These are phyloP conservation scores for Luehdorfia chinensis DNA, from an alignment of 1,140 invertebrate species.

Conservation along the genomic window DNA sequence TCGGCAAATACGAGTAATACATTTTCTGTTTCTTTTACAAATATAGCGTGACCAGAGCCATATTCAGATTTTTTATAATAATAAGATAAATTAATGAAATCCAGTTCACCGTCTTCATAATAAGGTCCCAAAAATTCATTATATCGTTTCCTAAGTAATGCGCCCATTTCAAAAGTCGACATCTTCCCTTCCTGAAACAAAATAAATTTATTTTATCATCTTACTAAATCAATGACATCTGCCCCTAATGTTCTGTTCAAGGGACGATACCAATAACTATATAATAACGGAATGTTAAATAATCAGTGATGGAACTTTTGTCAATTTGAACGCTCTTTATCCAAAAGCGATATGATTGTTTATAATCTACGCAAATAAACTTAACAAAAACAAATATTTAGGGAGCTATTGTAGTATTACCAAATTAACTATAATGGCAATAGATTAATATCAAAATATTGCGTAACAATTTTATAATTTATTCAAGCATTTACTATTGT, in stretches of 20 bases:
- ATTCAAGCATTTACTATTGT: too few species aligned
- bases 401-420: too few species aligned
- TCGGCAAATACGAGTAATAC: too few species aligned
- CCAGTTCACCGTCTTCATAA: constrained; percentile 71
- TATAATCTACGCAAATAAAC: background rate
- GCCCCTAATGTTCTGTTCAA: background rate
- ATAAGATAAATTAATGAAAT: background rate
- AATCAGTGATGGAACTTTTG: too few species aligned
- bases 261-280: background rate
- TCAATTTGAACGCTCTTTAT: background rate
- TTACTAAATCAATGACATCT: background rate
- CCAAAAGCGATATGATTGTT: background rate
- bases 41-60: too few species aligned
- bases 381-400: too few species aligned
- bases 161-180: constrained; percentile 79
- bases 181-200: constrained; percentile 77
- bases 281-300: background rate
- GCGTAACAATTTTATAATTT: too few species aligned
- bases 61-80: too few species aligned
- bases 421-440: too few species aligned
- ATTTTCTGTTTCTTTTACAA: too few species aligned
- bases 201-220: constrained; percentile 13
- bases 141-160: constrained; percentile 78
- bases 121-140: constrained; percentile 74
- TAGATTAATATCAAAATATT: too few species aligned